Evolutionary conservation across 2,888 invertebrate genomes (phyloP), one percentile per base, ranked within the genome.

Genomic region (Hypena proboscidalis): DNA sequence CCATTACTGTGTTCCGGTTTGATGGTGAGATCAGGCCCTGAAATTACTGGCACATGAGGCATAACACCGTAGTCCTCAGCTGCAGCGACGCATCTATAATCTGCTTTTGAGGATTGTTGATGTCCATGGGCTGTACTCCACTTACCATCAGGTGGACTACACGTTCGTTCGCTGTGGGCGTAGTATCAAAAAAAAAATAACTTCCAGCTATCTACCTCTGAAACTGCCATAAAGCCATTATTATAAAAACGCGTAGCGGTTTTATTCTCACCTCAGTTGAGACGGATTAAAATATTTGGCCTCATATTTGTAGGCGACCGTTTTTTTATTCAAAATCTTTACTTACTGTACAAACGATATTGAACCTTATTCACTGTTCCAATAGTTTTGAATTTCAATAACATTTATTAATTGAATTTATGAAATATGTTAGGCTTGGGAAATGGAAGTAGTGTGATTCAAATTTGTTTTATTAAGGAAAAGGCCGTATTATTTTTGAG

Each of bases 281-380:
- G 46, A 25, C 11, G 44, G 64, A 63, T 58, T 59, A 54, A 62
- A 58, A 62, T 59, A 59, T 59, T 62, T 62, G 46, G 37, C 15
- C 44, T 58, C 55, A 59, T 63, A 58, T 59, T 59, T 59, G 59
- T 54, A 37, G 30, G 59, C 34, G 17, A 38, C 36, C 49, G 31
- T 31, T 59, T 58, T 57, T 61, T 44, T 45, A 44, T 32, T 32
- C 35, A 27, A 23, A 40, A 43, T 36, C 17, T 14, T 14, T 27
- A 3, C 5, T 19, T 30, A 30, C 4, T 25, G 9, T 14, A 13
- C 20, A 38, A 46, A 21, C 13, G 9, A 27, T 21, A 19, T 14
- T 19, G 26, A 30, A 41, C 32, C 29, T 19, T 61, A 41, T 38
- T 11, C 1, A 8, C 6, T 8, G 5, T 3, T 2, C 3, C 1